A percentile compares a stretch with the other conserved stretches of the same genome.
These are phyloP conservation scores for Aradophagus sp. DNA, from an alignment of 1,140 invertebrate species.

Conservation along the genomic window DNA sequence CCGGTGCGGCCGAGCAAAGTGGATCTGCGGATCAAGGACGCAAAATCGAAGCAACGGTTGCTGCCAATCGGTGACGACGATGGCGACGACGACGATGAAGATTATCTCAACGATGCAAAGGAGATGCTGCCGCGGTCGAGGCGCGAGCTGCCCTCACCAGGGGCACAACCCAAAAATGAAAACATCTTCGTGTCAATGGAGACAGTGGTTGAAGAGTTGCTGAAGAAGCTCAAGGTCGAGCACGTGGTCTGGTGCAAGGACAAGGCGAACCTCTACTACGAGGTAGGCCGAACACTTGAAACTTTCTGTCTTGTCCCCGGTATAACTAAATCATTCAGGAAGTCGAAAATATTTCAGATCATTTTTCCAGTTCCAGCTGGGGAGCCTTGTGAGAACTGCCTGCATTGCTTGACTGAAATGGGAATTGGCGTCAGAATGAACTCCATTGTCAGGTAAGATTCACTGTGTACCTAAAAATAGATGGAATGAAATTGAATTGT, in stretches of 20 bases:
- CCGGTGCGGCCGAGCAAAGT: conserved; percentile 59
- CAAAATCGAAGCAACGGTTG: conserved; percentile 56
- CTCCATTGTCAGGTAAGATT: conserved; percentile 81
- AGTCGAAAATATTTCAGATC: conserved; percentile 71
- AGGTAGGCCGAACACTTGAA: too few relatives aligned
- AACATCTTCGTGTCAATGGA: conserved; percentile 71
- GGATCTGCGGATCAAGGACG: conserved; percentile 64
- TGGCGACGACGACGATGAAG: conserved; percentile 21
- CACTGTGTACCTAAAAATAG: conserved; percentile 53
- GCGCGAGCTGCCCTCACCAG: conserved; percentile 15
- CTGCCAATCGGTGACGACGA: conserved; percentile 58
- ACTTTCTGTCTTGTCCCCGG: too few relatives aligned
- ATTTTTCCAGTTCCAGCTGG: conserved; percentile 81
- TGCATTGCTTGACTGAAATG: conserved; percentile 82
- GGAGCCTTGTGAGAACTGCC: conserved; percentile 81
- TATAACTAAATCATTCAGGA: too few relatives aligned
- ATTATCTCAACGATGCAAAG: conserved; percentile 38
- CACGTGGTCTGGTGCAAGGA: conserved; percentile 81
- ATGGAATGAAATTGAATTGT: too few relatives aligned
- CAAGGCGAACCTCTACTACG: conserved; percentile 80
- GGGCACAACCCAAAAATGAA: conserved; percentile 28
- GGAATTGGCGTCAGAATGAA: conserved; percentile 82
- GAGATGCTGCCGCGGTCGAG: conserved; percentile 17
- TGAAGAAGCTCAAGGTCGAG: conserved; percentile 80
- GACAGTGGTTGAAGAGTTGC: conserved; percentile 79